phyloP scores from a whole-genome alignment of 2,888 invertebrate genomes.

The Stenichneumon culpator region DNA sequence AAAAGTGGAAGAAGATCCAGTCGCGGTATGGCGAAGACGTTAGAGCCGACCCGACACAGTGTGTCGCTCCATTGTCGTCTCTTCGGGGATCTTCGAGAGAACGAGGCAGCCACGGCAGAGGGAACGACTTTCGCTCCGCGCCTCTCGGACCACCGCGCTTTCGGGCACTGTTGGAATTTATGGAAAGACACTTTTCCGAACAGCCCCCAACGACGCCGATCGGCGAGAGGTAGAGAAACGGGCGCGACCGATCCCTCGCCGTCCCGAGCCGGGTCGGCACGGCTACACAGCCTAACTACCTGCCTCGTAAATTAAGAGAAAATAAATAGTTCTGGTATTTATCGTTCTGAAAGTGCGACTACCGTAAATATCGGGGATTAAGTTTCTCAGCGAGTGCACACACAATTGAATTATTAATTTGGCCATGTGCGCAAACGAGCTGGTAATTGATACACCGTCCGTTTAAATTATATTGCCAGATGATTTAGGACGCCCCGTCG shows the following conservation, averaged over 20 bases:
- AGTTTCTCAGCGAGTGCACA: constrained; percentile 11
- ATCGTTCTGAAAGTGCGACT: not conserved
- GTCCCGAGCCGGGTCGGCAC: not conserved
- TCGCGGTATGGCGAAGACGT: constrained; percentile 17
- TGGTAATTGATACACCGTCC: constrained; percentile 15
- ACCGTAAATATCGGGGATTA: constrained; percentile 16
- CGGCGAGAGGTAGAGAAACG: not conserved
- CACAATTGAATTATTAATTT: constrained; percentile 48
- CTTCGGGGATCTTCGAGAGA: constrained; percentile 22
- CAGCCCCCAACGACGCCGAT: not conserved
- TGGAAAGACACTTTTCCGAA: constrained; percentile 13
- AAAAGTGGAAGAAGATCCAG: constrained; percentile 45
- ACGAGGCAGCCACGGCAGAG: not conserved
- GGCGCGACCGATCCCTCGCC: not conserved
- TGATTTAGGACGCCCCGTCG: constrained; percentile 24
- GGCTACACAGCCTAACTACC: not conserved
- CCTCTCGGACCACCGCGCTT: constrained; percentile 29
- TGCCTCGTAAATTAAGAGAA: constrained; percentile 23
- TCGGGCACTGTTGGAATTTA: constrained; percentile 17
- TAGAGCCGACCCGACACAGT: not conserved
- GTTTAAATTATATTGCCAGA: constrained; percentile 27
- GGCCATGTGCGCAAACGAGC: constrained; percentile 27
- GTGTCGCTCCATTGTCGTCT: constrained; percentile 32
- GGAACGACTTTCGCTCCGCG: not conserved
- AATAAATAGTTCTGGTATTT: constrained; percentile 31